Evolutionary conservation across 2,113 vertebrate genomes (phyloP).

Genomic region (Eurystomus gularis): DNA sequence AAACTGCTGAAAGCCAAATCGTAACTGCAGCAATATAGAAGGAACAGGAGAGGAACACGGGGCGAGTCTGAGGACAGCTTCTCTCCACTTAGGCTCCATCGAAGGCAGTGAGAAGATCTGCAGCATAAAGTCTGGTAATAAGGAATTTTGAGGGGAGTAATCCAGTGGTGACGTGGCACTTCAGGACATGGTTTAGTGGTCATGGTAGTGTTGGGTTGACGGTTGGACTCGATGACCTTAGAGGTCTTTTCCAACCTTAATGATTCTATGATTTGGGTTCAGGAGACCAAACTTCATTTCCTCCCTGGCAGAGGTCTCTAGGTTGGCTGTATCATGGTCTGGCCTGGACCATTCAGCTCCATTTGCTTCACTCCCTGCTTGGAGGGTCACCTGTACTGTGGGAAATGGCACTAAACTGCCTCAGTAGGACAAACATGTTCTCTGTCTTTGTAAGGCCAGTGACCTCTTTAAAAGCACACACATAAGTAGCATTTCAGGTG

Average conservation of each 20-base stretch:
- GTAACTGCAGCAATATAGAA: neutral
- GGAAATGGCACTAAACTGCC: neutral
- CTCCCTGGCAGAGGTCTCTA: neutral
- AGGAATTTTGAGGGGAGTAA: neutral
- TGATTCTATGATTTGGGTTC: neutral
- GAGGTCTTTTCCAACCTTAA: too few species aligned
- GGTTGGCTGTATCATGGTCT: neutral
- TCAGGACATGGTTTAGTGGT: too few species aligned
- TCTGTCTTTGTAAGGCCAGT: neutral
- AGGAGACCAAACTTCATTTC: neutral
- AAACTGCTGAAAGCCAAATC: neutral
- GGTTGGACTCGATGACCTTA: too few species aligned
- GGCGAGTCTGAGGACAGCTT: neutral
- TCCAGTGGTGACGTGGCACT: neutral
- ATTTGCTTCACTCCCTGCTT: neutral
- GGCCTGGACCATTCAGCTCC: neutral
- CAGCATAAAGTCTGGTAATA: neutral
- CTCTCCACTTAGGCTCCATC: neutral
- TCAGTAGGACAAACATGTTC: neutral
- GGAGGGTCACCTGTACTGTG: neutral
- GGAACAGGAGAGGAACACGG: neutral
- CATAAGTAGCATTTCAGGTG: neutral
- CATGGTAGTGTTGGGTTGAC: too few species aligned
- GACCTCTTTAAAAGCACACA: neutral
- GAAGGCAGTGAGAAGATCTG: neutral